Conservation (phyloP, 2,113 vertebrate genomes). For the Thunnus thynnus region DNA sequence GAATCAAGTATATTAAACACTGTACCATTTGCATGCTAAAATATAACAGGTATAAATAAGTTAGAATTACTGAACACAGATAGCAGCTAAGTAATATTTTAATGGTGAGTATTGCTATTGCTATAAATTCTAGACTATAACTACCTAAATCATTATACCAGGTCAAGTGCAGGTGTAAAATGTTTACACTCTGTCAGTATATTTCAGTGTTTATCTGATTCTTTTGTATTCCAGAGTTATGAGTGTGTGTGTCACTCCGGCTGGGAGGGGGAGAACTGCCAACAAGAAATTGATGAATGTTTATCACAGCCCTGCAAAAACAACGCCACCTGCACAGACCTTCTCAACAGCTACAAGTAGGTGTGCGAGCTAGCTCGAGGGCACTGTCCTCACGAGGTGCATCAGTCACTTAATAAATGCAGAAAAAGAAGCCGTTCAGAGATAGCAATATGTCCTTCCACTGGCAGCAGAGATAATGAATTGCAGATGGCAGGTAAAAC, state of each 20-base stretch:
- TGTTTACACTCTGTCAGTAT: conserved; percentile 17
- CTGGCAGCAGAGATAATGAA: conserved; percentile 80
- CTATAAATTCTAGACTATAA: background rate
- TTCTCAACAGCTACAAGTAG: conserved; percentile 86
- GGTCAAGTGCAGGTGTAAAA: conserved; percentile 50
- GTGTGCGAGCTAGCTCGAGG: conserved; percentile 55
- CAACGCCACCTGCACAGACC: conserved; percentile 86
- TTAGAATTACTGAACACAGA: too few relatives aligned
- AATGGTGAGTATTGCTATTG: background rate
- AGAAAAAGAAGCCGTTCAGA: conserved; percentile 54
- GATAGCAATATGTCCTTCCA: conserved; percentile 72
- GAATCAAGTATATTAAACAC: conserved; percentile 19
- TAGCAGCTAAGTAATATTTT: background rate
- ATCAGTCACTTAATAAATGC: conserved; percentile 72
- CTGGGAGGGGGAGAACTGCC: conserved; percentile 88
- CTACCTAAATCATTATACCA: conserved; percentile 4
- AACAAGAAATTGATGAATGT: conserved; percentile 87
- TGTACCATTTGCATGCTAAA: conserved; percentile 35
- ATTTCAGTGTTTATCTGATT: conserved; percentile 31
- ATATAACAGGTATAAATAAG: conserved; percentile 36
- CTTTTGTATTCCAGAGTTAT: conserved; percentile 79
- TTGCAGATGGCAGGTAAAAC: conserved; percentile 87
- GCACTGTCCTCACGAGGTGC: conserved; percentile 53
- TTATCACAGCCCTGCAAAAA: conserved; percentile 87
- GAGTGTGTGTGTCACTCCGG: conserved; percentile 82